Percentiles rank a stretch among this genome's conserved stretches.
phyloP scores from a whole-genome alignment of 1,140 invertebrate genomes.

The Apis cerana region DNA sequence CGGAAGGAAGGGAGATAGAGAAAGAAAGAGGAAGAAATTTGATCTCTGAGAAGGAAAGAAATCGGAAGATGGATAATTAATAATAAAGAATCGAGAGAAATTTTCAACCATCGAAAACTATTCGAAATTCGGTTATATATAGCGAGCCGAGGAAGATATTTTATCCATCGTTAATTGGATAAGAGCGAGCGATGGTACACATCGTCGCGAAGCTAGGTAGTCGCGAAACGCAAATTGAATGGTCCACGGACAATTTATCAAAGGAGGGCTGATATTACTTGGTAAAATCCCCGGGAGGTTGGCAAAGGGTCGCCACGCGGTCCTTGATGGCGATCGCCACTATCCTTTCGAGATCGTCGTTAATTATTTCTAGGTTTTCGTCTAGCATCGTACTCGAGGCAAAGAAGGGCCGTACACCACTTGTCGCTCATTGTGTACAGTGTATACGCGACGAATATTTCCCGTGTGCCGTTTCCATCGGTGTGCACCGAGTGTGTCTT shows the following conservation, averaged over 20 bases:
- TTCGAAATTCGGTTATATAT: background rate
- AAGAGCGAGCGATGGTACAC: background rate
- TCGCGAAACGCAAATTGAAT: constrained; percentile 67
- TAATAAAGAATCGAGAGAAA: background rate
- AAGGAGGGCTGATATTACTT: constrained; percentile 68
- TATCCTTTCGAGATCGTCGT: constrained; percentile 76
- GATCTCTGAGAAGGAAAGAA: background rate
- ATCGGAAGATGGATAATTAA: background rate
- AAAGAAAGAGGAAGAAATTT: background rate
- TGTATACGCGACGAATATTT: constrained; percentile 45
- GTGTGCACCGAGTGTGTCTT: constrained; percentile 13
- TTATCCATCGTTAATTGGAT: constrained; percentile 15
- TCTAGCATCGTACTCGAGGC: constrained; percentile 72
- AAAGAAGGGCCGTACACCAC: constrained; percentile 32
- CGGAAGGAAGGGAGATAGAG: background rate
- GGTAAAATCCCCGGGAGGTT: constrained; percentile 72
- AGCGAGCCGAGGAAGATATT: background rate
- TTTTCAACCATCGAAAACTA: background rate
- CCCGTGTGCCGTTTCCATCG: background rate
- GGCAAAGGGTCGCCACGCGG: constrained; percentile 56
- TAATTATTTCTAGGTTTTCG: constrained; percentile 78
- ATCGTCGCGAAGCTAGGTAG: constrained; percentile 28
- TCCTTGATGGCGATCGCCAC: constrained; percentile 74
- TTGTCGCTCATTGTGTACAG: constrained; percentile 55
- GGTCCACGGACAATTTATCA: constrained; percentile 61